phyloP scores from a whole-genome alignment of 1,140 invertebrate species.

The Arion vulgaris region DNA sequence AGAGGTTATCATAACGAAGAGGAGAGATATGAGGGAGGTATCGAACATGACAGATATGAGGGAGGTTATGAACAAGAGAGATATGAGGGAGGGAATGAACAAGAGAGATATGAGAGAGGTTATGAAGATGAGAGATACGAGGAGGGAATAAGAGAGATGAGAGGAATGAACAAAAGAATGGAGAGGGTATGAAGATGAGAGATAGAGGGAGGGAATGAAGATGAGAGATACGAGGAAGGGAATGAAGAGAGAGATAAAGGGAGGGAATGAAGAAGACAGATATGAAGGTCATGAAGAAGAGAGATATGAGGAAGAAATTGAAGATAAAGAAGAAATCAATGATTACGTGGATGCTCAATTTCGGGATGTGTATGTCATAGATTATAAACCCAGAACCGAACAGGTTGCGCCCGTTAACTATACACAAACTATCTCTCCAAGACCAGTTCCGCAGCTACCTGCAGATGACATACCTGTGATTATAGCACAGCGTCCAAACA shows the following conservation, averaged over 20 bases:
- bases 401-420: background rate
- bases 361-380: background rate
- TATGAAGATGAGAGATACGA: background rate
- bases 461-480: background rate
- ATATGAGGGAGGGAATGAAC: too few species aligned
- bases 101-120: background rate
- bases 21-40: background rate
- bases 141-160: background rate
- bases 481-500: background rate
- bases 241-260: background rate
- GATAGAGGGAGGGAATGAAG: background rate
- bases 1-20: background rate
- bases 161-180: background rate
- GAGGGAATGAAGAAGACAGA: background rate
- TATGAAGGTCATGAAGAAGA: background rate
- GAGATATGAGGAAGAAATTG: background rate
- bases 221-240: constrained; percentile 11
- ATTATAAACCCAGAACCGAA: background rate
- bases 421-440: background rate
- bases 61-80: background rate
- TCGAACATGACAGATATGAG: too few species aligned
- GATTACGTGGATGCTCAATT: background rate
- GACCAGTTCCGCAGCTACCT: background rate
- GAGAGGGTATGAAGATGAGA: background rate
- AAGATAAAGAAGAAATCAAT: background rate